Base-by-base conservation (phyloP, 2,888 invertebrate species). In the Netelia virgata region DNA sequence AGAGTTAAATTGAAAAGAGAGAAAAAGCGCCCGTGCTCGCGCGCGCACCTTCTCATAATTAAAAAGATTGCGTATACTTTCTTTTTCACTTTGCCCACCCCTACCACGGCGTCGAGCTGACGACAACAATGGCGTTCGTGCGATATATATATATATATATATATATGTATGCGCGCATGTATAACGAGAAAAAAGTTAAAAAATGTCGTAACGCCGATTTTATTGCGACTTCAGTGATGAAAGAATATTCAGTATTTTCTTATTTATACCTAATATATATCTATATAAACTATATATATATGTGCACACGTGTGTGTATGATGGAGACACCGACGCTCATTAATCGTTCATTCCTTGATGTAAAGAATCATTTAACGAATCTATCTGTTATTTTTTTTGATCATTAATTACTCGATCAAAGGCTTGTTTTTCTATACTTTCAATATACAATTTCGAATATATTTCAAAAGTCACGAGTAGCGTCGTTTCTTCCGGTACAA, bases 61-160 rank as follows among this genome's bases (percentile, higher is more conserved):
- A 88, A 89, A 89, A 89, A 89, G 88, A 89, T 89, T 89, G 88
- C 88, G 87, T 87, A 87, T 80, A 82, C 77, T 82, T 82, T 81
- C 82, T 81, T 81, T 78, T 76, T 74, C 43, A 16, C 72, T 47
- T 82, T 64, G 43, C 66, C 64, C 64, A 14, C 59, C 43, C 57
- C 74, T 63, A 11, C 81, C 66, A 72, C 61, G 41, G 55, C 28
- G 28, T 28, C 28, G 28, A 55, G 50, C 28, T 55, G 69, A 57
- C 74, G 66, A 75, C 57, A 77, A 81, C 81, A 77, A 84, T 84
- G 77, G 69, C 80, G 80, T 41, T 77, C 28, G 11, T 57, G 61
- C 68, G 63, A 69, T 74, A 63, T 18, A 16, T 61, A 64, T 41
- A 14, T 64, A 72, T 16, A 18, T 69, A 70, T 11, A 83, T 64